Evolutionary conservation across 2,888 invertebrate genomes (phyloP), one percentile per base, ranked within the genome.

Genomic region (Drosophila recens): DNA sequence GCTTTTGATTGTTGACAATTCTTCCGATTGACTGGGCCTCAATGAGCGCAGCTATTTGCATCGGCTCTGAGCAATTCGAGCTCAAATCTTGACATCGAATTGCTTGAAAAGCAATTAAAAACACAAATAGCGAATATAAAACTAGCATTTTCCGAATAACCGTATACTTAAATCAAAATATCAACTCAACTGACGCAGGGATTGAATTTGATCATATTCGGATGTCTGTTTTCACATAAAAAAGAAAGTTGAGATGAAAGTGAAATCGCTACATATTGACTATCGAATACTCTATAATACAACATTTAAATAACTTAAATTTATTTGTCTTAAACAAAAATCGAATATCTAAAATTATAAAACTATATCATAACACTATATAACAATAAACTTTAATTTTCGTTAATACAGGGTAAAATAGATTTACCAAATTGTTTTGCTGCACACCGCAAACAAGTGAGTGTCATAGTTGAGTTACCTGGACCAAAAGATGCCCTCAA

Each of bases 21-120:
- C 65, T 57, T 15, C 65, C 65, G 1, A 51, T 43, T 1, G 65
- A 65, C 20, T 65, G 65, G 5, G 58, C 34, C 36, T 65, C 49
- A 43, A 65, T 65, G 5, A 65, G 17, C 1, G 33, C 20, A n/a
- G 40, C 34, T 30, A 62, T 11, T 11, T 30, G 34, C 1, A n/a
- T 17, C 3, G 38, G n/a, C 11, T 46, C 8, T 33, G 34, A 8
- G 3, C 2, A 11, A 13, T 23, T 38, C 11, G 45, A 8, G 4
- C 17, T 27, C 8, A 13, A 17, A 15, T 23, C 15, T 8, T 8
- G 4, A 5, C 17, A 38, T 20, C 9, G 13, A 34, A 9, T 13
- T 10, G 10, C 27, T 23, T 23, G 23, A 20, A 15, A 15, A 17
- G 17, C 4, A 30, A 10, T 33, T 34, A 17, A 20, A 46, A 53